A percentile compares a stretch with the other conserved stretches of the same genome.
These are phyloP conservation scores for Drosophila planitibia DNA, from an alignment of 2,888 invertebrate genomes.

Conservation along the genomic window DNA sequence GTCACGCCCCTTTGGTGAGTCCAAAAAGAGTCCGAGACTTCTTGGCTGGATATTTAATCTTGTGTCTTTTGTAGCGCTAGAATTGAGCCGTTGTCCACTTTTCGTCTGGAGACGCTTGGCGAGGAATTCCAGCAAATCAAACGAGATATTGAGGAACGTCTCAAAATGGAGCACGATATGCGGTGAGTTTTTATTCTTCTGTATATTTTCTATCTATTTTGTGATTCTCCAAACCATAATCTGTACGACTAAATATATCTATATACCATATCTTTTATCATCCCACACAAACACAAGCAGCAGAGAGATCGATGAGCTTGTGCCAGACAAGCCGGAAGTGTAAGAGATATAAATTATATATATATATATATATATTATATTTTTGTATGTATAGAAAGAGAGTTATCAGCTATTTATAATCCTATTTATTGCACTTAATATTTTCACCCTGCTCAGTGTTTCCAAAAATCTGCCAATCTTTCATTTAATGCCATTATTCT, in stretches of 20 bases:
- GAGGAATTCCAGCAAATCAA: slow-evolving; percentile 87
- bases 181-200: slow-evolving; percentile 66
- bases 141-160: slow-evolving; percentile 87
- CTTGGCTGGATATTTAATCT: background rate
- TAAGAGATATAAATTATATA: slow-evolving; percentile 46
- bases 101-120: slow-evolving; percentile 88
- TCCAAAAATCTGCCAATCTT: background rate
- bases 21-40: rapidly evolving
- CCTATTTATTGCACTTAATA: too few relatives aligned
- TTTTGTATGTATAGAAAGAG: too few relatives aligned
- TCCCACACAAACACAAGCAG: slow-evolving; percentile 50
- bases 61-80: slow-evolving; percentile 36
- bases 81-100: slow-evolving; percentile 86
- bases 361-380: background rate
- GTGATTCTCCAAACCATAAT: too few relatives aligned
- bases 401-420: background rate
- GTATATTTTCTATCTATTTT: too few relatives aligned
- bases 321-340: slow-evolving; percentile 69
- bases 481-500: background rate
- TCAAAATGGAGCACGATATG: slow-evolving; percentile 86
- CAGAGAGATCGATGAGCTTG: slow-evolving; percentile 42
- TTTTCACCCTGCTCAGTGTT: background rate
- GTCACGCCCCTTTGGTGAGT: slow-evolving; percentile 87
- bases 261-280: background rate
- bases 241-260: background rate